Conservation (phyloP, 1,140 invertebrate genomes). For the Drosophila lacteicornis region DNA sequence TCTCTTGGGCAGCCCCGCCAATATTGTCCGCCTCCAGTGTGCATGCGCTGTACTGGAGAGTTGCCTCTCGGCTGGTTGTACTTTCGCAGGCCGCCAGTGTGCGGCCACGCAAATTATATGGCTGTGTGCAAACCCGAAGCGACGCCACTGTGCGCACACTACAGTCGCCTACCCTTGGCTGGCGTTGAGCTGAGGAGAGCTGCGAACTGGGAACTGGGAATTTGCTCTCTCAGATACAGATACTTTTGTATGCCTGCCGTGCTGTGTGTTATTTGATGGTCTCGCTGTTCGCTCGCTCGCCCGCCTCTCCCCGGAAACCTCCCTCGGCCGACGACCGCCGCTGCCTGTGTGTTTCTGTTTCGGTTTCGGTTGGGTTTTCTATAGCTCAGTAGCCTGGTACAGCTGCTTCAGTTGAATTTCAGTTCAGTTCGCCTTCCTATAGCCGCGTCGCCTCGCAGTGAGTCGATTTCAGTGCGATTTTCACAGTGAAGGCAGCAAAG, state of each 20-base stretch:
- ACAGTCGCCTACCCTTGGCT: conserved; percentile 35
- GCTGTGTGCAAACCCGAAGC: conserved; percentile 44
- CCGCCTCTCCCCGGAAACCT: conserved; percentile 21
- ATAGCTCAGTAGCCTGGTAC: conserved; percentile 63
- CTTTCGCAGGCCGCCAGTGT: conserved; percentile 55
- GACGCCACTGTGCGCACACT: conserved; percentile 69
- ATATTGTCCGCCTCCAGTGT: conserved; percentile 66
- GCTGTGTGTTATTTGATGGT: conserved; percentile 74
- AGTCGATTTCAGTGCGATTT: conserved; percentile 59
- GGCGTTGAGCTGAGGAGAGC: conserved; percentile 14
- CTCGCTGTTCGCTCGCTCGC: conserved; percentile 76
- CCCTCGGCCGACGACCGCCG: conserved; percentile 15
- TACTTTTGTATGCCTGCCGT: conserved; percentile 61
- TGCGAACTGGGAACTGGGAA: conserved; percentile 18
- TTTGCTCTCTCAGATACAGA: conserved; percentile 63
- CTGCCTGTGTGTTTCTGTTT: conserved; percentile 46
- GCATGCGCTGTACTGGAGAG: conserved; percentile 61
- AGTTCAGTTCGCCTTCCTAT: conserved; percentile 80
- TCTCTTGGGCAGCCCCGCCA: conserved; percentile 13
- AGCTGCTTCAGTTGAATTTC: conserved; percentile 83
- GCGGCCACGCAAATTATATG: conserved; percentile 63
- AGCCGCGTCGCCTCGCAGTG: conserved; percentile 45
- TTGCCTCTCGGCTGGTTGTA: conserved; percentile 4
- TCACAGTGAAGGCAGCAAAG: conserved; percentile 47
- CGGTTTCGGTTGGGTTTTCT: conserved; percentile 56